Base-by-base conservation (phyloP, 2,888 invertebrate species). In the Pandemis heparana region DNA sequence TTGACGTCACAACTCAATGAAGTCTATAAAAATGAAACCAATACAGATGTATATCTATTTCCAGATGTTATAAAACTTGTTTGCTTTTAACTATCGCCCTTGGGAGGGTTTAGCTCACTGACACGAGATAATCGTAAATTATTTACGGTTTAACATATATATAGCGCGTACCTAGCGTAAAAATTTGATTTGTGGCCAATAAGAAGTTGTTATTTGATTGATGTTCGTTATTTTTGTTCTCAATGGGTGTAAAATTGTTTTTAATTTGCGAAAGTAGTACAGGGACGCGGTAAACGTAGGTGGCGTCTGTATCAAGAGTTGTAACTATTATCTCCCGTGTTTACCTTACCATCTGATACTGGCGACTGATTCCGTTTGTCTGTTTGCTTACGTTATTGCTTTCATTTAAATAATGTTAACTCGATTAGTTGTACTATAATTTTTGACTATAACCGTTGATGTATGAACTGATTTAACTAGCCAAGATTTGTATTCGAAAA, bases 71-170 rank as follows among this genome's bases (percentile, higher is more conserved):
- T 91, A 88, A 91, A 91, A 89, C 70, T 80, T 87, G 88, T 89
- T 89, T 89, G 86, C 85, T 88, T 87, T 85, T 85, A 83, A 83
- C 83, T 84, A 83, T 81, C 81, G 89, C 85, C 92, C 92, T 92
- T 92, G 92, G 81, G 82, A 86, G 88, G 89, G 87, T 86, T 87
- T 85, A 82, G 81, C 77, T 75, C 77, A 76, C 80, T 79, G 73
- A 77, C 77, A 80, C 76, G 83, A 84, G 82, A 79, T 82, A 80
- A 79, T 83, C 81, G 85, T 87, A 88, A 87, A 89, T 82, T 78
- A 86, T 86, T 84, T 87, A 84, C 77, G 77, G 71, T 75, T 78
- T 77, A 79, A 80, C 77, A 79, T 83, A 85, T 85, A 82, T 84
- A 80, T 80, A 85, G 79, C 79, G 76, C 81, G 83, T 83, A 81